Evolutionary conservation across 2,888 invertebrate genomes (phyloP).

Genomic region (Ophion slaviceki): DNA sequence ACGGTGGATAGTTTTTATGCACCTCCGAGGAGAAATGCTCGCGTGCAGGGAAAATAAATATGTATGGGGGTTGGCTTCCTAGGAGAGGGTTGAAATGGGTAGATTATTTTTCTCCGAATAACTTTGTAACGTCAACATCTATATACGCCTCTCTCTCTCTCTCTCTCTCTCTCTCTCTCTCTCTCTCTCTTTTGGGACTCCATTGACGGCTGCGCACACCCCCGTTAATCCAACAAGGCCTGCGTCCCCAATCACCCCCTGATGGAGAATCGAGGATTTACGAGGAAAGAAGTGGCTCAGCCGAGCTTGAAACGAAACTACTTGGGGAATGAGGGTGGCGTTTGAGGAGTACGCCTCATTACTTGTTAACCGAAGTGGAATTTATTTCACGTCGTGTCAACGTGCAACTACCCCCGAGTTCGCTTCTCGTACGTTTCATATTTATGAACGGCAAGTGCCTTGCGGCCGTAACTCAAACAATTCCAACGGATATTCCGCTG

Average conservation of each 20-base stretch:
- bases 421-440: conserved; percentile 10
- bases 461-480: background rate
- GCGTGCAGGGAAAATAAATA: conserved; percentile 9
- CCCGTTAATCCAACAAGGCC: background rate
- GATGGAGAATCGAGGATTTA: conserved; percentile 56
- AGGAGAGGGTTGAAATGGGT: background rate
- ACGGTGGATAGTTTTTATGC: conserved; percentile 30
- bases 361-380: conserved; percentile 67
- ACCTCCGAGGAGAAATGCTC: background rate
- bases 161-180: background rate
- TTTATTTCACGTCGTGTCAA: conserved; percentile 61
- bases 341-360: conserved; percentile 63
- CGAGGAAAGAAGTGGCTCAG: conserved; percentile 63
- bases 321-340: conserved; percentile 19
- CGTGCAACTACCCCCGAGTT: conserved; percentile 10
- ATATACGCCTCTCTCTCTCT: background rate
- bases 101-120: background rate
- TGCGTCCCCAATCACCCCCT: background rate
- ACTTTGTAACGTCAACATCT: background rate
- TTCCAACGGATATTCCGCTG: background rate
- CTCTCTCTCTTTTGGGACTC: background rate
- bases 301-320: conserved; percentile 67
- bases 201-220: background rate
- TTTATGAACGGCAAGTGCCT: background rate
- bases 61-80: conserved; percentile 11